These are phyloP conservation scores for Prionailurus viverrinus DNA, from an alignment of 2,113 vertebrate species.

Conservation along the genomic window DNA sequence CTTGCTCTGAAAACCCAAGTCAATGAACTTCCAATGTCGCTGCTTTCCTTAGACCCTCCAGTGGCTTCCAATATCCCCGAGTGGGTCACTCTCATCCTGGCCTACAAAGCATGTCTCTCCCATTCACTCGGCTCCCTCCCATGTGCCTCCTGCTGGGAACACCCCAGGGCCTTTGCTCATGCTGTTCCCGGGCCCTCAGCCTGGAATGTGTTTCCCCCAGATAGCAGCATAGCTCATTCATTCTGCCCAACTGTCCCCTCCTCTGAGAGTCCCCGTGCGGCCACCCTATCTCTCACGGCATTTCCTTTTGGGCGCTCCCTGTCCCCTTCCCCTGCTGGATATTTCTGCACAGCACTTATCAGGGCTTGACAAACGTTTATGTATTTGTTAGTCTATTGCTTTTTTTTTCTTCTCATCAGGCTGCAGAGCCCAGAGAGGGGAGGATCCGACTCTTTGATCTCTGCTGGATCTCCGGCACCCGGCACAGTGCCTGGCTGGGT, in stretches of 20 bases:
- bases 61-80: accelerated
- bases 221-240: background rate
- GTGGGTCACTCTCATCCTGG: no score
- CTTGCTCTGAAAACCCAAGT: background rate
- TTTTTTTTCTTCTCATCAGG: background rate
- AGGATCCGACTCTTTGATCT: background rate
- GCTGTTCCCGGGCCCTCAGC: background rate
- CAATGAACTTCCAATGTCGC: accelerated
- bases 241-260: background rate
- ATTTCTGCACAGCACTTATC: background rate
- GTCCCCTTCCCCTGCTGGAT: background rate
- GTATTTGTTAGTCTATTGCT: background rate
- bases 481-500: background rate
- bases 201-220: background rate
- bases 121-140: background rate
- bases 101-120: no score
- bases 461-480: background rate
- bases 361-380: background rate
- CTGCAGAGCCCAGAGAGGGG: background rate
- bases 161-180: background rate
- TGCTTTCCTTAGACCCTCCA: background rate
- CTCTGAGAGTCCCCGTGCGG: background rate
- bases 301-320: background rate
- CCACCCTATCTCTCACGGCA: accelerated
- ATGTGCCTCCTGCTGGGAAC: background rate